Evolutionary conservation across 2,888 invertebrate species (phyloP).

Genomic region (Tipula unca): DNA sequence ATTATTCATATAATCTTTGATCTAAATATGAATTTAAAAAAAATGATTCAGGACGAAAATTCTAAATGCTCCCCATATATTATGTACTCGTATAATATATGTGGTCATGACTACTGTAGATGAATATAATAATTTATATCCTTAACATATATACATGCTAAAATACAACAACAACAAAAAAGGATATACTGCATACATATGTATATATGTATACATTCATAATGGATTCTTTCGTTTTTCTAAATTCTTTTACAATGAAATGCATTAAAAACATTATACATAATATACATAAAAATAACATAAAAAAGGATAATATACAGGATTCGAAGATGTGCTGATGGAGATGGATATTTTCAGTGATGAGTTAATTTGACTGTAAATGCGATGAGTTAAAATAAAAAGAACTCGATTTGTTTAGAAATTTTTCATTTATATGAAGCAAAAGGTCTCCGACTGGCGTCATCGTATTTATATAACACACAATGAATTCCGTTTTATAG

Average conservation of each 20-base stretch:
- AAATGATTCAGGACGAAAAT: neutral
- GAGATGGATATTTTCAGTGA: neutral
- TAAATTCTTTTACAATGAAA: slow-evolving; percentile 8
- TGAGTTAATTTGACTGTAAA: neutral
- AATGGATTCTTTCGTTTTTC: neutral
- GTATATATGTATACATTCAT: neutral
- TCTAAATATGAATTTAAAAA: neutral
- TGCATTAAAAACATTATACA: neutral
- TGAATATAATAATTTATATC: neutral
- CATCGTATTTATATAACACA: neutral
- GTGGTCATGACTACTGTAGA: neutral
- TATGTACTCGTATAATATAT: neutral
- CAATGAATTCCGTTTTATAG: neutral
- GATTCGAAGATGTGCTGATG: neutral
- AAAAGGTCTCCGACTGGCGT: neutral
- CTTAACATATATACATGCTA: neutral
- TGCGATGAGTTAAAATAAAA: neutral
- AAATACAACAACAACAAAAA: neutral
- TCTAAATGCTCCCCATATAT: neutral
- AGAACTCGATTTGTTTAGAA: neutral
- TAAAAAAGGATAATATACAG: neutral
- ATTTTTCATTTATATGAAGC: neutral
- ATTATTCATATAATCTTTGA: slow-evolving; percentile 3
- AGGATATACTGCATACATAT: no score
- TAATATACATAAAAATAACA: neutral